phyloP scores from a whole-genome alignment of 2,113 vertebrate species.

The Microcebus murinus region DNA sequence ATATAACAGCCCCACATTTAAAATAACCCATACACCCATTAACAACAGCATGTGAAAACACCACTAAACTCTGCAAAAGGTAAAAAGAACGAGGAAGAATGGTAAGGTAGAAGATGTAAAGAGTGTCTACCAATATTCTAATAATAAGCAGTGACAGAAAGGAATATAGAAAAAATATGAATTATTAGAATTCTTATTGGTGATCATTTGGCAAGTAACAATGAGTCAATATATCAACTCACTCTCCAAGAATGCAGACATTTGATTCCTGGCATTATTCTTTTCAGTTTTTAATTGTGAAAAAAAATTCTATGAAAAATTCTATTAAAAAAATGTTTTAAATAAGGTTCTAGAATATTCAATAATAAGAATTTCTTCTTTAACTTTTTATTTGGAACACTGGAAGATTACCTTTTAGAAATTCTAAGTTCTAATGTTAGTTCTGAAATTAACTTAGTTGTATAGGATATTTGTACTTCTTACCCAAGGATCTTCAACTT shows the following conservation, averaged over 20 bases:
- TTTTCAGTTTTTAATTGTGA: slow-evolving; percentile 33
- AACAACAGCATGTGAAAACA: not conserved
- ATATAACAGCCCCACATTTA: no score
- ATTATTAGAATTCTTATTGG: not conserved
- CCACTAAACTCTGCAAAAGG: not conserved
- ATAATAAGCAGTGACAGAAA: slow-evolving; percentile 20
- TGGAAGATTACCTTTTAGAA: slow-evolving; percentile 9
- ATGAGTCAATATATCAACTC: slow-evolving; percentile 58
- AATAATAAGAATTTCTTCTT: not conserved
- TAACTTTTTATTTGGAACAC: slow-evolving; percentile 4
- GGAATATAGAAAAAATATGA: not conserved
- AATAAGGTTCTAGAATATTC: not conserved
- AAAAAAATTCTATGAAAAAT: not conserved
- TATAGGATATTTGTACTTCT: not conserved
- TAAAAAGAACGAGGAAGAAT: not conserved
- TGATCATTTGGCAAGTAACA: not conserved
- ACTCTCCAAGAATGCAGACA: slow-evolving; percentile 24
- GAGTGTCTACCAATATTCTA: not conserved
- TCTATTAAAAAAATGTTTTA: not conserved
- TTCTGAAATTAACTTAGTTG: slow-evolving; percentile 36
- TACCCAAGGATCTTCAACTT: not conserved
- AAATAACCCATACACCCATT: no score
- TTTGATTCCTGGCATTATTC: not conserved
- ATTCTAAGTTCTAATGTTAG: not conserved
- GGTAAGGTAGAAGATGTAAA: not conserved